Conservation (phyloP, 2,797 vertebrate species). For the Neostethus bicornis region DNA sequence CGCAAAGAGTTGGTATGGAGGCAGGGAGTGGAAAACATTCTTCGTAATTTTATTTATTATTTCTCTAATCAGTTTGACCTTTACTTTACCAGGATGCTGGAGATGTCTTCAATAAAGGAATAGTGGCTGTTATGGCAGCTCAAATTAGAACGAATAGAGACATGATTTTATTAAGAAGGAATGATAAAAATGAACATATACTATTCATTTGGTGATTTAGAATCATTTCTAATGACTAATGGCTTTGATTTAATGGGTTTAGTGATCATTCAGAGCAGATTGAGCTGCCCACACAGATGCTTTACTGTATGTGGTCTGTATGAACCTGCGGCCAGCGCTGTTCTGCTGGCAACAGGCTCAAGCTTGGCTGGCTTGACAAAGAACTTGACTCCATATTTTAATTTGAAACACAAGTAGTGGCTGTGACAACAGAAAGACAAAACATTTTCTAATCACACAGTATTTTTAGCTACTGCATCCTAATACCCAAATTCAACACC, state of each 20-base stretch:
- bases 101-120: not conserved
- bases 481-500: not conserved
- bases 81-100: not conserved
- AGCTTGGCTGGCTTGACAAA: conserved; percentile 26
- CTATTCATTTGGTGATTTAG: conserved; percentile 8
- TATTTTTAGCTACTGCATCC: conserved; percentile 3
- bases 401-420: not conserved
- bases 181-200: conserved; percentile 4
- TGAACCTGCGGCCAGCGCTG: conserved; percentile 11
- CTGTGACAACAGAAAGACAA: not conserved
- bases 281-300: conserved; percentile 42
- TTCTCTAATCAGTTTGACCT: conserved; percentile 25
- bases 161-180: not conserved
- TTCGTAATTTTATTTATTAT: conserved; percentile 13
- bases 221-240: conserved; percentile 36
- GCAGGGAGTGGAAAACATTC: conserved; percentile 1
- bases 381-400: conserved; percentile 8
- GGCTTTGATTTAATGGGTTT: conserved; percentile 27
- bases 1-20: not conserved
- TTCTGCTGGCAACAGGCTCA: conserved; percentile 25
- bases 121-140: conserved; percentile 9
- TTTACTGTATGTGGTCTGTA: conserved; percentile 11
- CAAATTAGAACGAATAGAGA: not conserved
- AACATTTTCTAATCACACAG: conserved; percentile 3
- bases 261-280: conserved; percentile 41